Evolutionary conservation across 2,797 vertebrate species (phyloP).

Genomic region (Paedocypris micromegethes): DNA sequence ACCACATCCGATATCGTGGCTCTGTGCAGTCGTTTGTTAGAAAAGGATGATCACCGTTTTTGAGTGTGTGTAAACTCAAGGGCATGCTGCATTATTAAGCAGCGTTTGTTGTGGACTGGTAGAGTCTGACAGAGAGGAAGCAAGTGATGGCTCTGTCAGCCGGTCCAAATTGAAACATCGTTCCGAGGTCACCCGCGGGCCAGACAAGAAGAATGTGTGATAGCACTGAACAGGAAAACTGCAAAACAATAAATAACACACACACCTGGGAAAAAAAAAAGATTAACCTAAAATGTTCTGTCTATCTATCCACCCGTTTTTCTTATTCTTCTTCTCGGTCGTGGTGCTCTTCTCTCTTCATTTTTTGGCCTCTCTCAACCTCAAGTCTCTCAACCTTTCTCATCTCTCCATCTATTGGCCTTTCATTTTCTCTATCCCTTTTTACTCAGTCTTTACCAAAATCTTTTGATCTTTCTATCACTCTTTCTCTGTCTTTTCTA

Average conservation of each 20-base stretch:
- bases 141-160: constrained; percentile 31
- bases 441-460: no score
- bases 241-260: not conserved
- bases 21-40: constrained; percentile 21
- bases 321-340: no score
- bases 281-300: not conserved
- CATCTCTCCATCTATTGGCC: no score
- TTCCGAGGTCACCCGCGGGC: constrained; percentile 16
- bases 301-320: no score
- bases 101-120: constrained; percentile 32
- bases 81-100: constrained; percentile 42
- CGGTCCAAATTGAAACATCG: constrained; percentile 31
- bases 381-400: no score
- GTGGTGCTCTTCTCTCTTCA: no score
- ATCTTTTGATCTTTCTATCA: no score
- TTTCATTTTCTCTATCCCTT: no score
- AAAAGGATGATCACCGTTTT: constrained; percentile 32
- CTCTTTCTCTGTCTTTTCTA: no score
- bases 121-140: constrained; percentile 25
- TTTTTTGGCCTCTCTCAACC: no score
- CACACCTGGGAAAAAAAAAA: not conserved
- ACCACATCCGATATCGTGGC: constrained; percentile 13
- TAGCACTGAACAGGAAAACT: constrained; percentile 19
- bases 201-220: constrained; percentile 36
- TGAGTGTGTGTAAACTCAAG: constrained; percentile 31